These are phyloP conservation scores for Lateolabrax maculatus DNA, from an alignment of 2,797 vertebrate genomes.

Conservation along the genomic window DNA sequence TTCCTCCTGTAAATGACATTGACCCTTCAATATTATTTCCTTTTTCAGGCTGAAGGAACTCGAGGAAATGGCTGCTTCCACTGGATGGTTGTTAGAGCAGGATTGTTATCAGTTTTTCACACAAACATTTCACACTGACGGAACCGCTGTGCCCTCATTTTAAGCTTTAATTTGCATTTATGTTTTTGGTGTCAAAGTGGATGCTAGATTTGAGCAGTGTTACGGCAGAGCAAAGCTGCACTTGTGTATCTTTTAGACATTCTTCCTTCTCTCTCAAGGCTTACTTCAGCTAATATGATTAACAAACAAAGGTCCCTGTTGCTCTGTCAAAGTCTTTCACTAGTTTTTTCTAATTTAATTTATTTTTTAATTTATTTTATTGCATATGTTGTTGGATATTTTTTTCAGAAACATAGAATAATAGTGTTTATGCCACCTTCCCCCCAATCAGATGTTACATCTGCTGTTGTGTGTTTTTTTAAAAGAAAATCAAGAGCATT, in stretches of 20 bases:
- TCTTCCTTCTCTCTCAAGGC: conserved; percentile 2
- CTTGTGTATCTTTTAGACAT: neutral
- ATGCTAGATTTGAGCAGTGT: conserved; percentile 11
- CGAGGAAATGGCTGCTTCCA: neutral
- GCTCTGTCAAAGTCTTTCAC: conserved; percentile 46
- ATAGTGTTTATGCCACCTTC: neutral
- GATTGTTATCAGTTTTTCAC: neutral
- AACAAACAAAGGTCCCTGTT: conserved; percentile 19
- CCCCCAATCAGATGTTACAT: conserved; percentile 17
- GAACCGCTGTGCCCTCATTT: conserved; percentile 9
- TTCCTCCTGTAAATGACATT: no score
- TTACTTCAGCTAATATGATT: neutral
- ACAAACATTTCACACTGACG: conserved; percentile 1
- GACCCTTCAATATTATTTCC: neutral
- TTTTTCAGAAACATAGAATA: conserved; percentile 39
- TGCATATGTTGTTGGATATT: conserved; percentile 53
- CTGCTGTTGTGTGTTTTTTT: conserved; percentile 1
- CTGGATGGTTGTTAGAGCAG: neutral
- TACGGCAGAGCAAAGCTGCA: neutral
- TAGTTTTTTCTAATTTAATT: conserved; percentile 71
- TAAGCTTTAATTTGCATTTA: conserved; percentile 12
- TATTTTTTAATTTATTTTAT: conserved; percentile 83
- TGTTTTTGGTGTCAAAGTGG: neutral
- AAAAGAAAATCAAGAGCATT: neutral
- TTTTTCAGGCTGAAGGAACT: neutral